Conservation (phyloP, 1,140 invertebrate species). For the Drosophila equinoxialis region DNA sequence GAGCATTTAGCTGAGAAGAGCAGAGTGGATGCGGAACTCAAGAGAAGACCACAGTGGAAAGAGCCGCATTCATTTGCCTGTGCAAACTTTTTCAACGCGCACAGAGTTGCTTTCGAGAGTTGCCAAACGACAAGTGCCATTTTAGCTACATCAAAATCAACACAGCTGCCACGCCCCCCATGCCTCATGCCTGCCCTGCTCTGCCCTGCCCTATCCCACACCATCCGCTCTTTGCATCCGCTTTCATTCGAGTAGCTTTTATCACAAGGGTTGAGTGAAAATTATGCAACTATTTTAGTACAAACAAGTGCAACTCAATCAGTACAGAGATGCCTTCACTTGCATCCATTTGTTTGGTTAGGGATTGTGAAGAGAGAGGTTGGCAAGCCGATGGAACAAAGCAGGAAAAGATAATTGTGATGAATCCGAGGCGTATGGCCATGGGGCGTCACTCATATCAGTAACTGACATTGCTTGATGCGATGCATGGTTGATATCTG, state of each 20-base stretch:
- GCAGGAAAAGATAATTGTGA: neutral
- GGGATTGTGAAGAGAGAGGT: neutral
- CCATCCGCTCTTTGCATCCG: neutral
- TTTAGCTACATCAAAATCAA: slow-evolving; percentile 79
- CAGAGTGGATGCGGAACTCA: neutral
- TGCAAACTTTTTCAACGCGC: slow-evolving; percentile 79
- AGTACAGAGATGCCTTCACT: neutral
- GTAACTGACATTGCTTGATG: slow-evolving; percentile 13
- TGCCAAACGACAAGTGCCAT: slow-evolving; percentile 68
- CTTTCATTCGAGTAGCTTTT: slow-evolving; percentile 59
- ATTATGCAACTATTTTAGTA: slow-evolving; percentile 76
- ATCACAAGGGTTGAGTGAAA: slow-evolving; percentile 41
- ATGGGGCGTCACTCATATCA: slow-evolving; percentile 9
- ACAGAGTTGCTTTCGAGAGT: slow-evolving; percentile 51
- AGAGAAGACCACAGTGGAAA: neutral
- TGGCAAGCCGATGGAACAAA: neutral
- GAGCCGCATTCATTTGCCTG: slow-evolving; percentile 67
- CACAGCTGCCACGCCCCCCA: slow-evolving; percentile 38
- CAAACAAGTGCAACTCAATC: slow-evolving; percentile 41
- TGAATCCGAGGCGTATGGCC: neutral
- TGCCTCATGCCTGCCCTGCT: neutral
- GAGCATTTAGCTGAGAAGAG: slow-evolving; percentile 57
- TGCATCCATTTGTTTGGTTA: neutral
- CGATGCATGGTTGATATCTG: neutral
- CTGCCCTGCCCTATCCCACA: neutral